A percentile compares a stretch with the other conserved stretches of the same genome.
Evolutionary conservation across 2,113 vertebrate genomes (phyloP).

Genomic region (Chionis minor): DNA sequence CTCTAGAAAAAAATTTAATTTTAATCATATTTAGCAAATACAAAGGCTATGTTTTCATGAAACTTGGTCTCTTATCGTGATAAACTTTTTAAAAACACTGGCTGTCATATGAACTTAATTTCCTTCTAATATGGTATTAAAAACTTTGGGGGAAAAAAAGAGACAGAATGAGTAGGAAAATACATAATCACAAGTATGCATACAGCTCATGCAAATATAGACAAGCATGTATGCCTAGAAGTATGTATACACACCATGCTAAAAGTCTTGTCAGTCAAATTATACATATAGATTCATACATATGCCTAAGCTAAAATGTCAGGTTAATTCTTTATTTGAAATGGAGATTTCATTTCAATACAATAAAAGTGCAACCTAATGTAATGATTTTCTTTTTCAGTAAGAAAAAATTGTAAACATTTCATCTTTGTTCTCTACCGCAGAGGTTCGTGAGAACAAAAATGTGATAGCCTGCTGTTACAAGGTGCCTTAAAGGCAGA

Average conservation of each 20-base stretch:
- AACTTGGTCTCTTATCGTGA: neutral
- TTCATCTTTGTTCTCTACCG: neutral
- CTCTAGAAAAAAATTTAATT: neutral
- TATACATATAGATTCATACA: fast-evolving
- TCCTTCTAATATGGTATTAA: fast-evolving
- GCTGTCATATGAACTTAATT: fast-evolving
- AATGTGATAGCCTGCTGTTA: neutral
- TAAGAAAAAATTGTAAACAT: neutral
- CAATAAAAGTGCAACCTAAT: neutral
- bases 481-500: conserved; percentile 29
- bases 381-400: neutral
- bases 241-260: too few species aligned
- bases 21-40: neutral
- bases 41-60: neutral
- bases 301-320: fast-evolving
- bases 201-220: neutral
- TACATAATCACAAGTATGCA: neutral
- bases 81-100: neutral
- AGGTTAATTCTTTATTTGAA: neutral
- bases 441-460: neutral
- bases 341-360: neutral
- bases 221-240: neutral
- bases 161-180: neutral
- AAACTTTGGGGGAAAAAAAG: fast-evolving
- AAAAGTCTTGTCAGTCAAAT: neutral